Evolutionary conservation across 1,140 invertebrate species (phyloP).

Genomic region (Drosophila lacteicornis): DNA sequence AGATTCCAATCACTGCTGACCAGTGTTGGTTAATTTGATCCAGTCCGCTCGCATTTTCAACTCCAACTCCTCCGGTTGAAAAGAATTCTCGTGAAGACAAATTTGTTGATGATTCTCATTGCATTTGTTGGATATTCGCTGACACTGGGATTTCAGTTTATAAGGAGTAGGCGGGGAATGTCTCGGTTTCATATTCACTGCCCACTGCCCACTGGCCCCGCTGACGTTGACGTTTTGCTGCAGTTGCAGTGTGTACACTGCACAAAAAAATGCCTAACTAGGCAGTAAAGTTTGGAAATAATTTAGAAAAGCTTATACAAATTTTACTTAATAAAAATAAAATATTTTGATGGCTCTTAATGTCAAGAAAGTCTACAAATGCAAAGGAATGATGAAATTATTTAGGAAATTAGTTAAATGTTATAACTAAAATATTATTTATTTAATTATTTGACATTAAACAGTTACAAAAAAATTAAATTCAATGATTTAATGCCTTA

Average conservation of each 20-base stretch:
- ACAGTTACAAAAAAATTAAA: no score
- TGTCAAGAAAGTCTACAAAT: no score
- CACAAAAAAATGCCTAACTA: neutral
- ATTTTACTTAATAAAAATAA: neutral
- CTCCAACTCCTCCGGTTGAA: neutral
- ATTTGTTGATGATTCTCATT: slow-evolving; percentile 41
- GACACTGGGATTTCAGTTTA: slow-evolving; percentile 31
- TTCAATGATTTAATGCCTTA: neutral
- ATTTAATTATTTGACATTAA: neutral
- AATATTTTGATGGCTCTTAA: no score
- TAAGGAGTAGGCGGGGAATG: slow-evolving; percentile 35
- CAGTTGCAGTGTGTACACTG: slow-evolving; percentile 13
- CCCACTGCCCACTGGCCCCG: slow-evolving; percentile 11
- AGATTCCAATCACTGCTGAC: neutral
- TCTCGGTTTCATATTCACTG: slow-evolving; percentile 40
- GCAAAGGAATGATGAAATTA: no score
- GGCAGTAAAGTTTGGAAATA: no score
- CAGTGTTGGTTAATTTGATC: slow-evolving; percentile 32
- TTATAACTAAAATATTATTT: no score
- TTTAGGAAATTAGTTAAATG: no score
- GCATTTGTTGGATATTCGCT: slow-evolving; percentile 34
- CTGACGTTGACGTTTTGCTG: slow-evolving; percentile 33
- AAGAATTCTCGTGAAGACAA: slow-evolving; percentile 32
- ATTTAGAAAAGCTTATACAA: no score
- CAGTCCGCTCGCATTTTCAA: slow-evolving; percentile 1